phyloP scores from a whole-genome alignment of 92 coral and sea anemone genomes.

The Palythoa grandiflora region DNA sequence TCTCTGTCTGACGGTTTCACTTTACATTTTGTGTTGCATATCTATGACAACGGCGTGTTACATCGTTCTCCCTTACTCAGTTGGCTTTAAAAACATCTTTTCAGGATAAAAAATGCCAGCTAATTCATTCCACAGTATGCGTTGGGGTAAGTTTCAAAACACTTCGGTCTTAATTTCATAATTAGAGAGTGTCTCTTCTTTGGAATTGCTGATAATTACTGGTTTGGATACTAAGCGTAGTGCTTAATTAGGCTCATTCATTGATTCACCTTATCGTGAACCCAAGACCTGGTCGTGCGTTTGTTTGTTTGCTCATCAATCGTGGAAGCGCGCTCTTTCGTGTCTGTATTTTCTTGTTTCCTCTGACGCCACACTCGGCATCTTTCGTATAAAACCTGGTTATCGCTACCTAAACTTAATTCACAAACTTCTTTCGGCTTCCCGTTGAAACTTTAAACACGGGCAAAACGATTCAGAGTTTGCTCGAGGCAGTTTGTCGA shows the following conservation, averaged over 20 bases:
- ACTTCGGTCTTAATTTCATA: conserved; percentile 45
- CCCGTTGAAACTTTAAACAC: conserved; percentile 42
- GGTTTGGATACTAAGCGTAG: conserved; percentile 74
- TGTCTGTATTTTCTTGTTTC: conserved; percentile 50
- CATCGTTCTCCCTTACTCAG: not conserved
- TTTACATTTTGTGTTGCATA: conserved; percentile 19
- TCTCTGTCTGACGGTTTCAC: conserved; percentile 32
- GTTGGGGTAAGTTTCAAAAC: conserved; percentile 42
- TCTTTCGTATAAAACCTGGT: not conserved
- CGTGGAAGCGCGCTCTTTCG: conserved; percentile 52
- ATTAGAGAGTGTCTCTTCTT: conserved; percentile 10
- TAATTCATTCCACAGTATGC: conserved; percentile 30
- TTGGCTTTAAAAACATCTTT: conserved; percentile 1
- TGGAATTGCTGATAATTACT: conserved; percentile 80
- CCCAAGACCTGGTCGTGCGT: conserved; percentile 18
- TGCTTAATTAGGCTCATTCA: conserved; percentile 81
- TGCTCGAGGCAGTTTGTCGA: conserved; percentile 43
- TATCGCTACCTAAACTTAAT: conserved; percentile 48
- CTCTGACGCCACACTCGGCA: conserved; percentile 49
- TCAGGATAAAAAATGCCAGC: conserved; percentile 43
- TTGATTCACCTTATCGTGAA: conserved; percentile 38
- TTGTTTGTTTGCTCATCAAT: conserved; percentile 29
- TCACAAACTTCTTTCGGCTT: conserved; percentile 52
- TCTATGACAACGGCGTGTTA: conserved; percentile 37
- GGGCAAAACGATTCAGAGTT: conserved; percentile 46